Percentiles rank a stretch among this genome's conserved stretches.
Conservation (phyloP, 1,140 invertebrate genomes). For the Triops longicaudatus region DNA sequence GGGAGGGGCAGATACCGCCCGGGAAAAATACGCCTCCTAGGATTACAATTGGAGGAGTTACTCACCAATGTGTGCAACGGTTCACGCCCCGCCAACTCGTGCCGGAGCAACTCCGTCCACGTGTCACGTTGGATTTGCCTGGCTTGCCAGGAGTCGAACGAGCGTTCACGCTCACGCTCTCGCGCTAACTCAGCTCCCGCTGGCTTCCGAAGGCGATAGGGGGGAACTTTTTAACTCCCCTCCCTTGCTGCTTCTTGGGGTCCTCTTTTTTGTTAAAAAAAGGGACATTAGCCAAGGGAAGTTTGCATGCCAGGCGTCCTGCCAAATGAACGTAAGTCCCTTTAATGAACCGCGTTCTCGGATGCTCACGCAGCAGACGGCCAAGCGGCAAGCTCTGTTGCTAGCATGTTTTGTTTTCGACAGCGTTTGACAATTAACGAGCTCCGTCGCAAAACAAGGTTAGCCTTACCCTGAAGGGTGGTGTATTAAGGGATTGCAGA, state of each 20-base stretch:
- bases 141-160: background rate
- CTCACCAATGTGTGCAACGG: slow-evolving; percentile 14
- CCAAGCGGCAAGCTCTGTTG: background rate
- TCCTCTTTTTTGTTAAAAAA: background rate
- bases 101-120: background rate
- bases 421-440: background rate
- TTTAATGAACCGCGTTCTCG: background rate
- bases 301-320: slow-evolving; percentile 5
- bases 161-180: slow-evolving; percentile 4
- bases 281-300: background rate
- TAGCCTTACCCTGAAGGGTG: background rate
- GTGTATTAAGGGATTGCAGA: background rate
- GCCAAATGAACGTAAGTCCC: background rate
- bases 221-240: background rate
- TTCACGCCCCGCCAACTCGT: slow-evolving; percentile 4
- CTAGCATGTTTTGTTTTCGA: background rate
- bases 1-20: slow-evolving; percentile 8
- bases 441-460: background rate
- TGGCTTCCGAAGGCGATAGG: background rate
- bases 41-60: slow-evolving; percentile 8
- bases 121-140: background rate
- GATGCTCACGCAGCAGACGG: background rate
- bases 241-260: background rate
- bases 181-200: background rate
- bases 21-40: slow-evolving; percentile 14